Evolutionary conservation across 2,797 vertebrate species (phyloP).

Genomic region (Rhadinocentrus ornatus): DNA sequence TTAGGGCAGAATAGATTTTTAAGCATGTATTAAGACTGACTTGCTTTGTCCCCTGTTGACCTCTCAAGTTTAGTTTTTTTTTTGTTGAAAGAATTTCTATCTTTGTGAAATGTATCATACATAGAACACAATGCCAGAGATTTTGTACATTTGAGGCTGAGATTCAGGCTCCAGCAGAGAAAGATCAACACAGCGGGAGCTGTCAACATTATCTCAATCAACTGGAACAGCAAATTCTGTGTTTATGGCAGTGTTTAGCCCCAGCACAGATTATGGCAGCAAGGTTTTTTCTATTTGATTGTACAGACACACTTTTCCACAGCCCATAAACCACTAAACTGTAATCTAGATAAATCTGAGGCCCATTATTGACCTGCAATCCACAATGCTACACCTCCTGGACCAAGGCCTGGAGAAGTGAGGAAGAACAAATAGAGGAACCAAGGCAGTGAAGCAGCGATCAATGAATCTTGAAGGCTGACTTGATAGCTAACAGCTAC

Average conservation of each 20-base stretch:
- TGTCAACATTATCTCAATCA: neutral
- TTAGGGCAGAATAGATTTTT: constrained; percentile 1
- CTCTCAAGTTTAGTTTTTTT: neutral
- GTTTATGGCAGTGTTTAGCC: constrained; percentile 3
- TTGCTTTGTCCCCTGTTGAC: neutral
- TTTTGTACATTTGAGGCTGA: constrained; percentile 28
- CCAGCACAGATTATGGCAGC: neutral
- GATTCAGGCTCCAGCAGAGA: constrained; percentile 6
- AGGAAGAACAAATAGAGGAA: constrained; percentile 43
- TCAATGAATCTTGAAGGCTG: constrained; percentile 57
- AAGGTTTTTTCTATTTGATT: constrained; percentile 35
- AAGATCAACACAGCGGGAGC: constrained; percentile 32
- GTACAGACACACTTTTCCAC: constrained; percentile 12
- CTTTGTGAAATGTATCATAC: no score
- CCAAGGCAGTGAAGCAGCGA: constrained; percentile 50
- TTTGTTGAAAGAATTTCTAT: no score
- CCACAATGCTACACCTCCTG: constrained; percentile 38
- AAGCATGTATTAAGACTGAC: neutral
- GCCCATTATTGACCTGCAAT: constrained; percentile 34
- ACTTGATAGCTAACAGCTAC: constrained; percentile 53
- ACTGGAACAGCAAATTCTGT: neutral
- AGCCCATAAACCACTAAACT: constrained; percentile 49
- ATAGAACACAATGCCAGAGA: neutral
- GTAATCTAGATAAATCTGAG: constrained; percentile 48
- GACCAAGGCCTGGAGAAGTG: constrained; percentile 19